Conservation (phyloP, 2,888 invertebrate species). For the Acronicta leporina region DNA sequence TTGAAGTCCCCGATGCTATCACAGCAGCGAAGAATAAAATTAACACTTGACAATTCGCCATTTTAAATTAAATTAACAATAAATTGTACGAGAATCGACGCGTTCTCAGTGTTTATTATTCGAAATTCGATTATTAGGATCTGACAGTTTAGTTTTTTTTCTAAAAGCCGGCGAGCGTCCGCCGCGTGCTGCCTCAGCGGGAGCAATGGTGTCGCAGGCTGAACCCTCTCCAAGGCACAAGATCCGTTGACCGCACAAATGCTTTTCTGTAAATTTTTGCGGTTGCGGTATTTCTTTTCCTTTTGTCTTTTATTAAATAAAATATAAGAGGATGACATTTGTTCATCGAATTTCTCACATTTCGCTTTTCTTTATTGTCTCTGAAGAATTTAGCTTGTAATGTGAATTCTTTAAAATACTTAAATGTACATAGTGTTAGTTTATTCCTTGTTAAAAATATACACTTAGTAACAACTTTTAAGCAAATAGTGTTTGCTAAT, state of each 20-base stretch:
- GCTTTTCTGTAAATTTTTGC: slow-evolving; percentile 52
- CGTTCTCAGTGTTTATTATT: slow-evolving; percentile 31
- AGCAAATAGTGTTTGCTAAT: no score
- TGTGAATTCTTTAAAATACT: background rate
- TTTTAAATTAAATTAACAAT: slow-evolving; percentile 56
- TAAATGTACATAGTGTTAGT: no score
- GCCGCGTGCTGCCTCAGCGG: slow-evolving; percentile 70
- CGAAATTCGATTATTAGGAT: slow-evolving; percentile 24
- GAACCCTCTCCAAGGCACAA: slow-evolving; percentile 64
- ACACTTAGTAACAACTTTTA: no score
- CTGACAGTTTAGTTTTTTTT: slow-evolving; percentile 42
- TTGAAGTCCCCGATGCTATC: slow-evolving; percentile 73
- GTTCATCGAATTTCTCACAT: slow-evolving; percentile 9
- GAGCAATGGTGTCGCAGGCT: slow-evolving; percentile 70
- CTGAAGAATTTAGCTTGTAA: slow-evolving; percentile 4
- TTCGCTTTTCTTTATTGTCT: slow-evolving; percentile 43
- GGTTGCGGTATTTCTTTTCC: slow-evolving; percentile 43
- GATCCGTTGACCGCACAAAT: slow-evolving; percentile 66
- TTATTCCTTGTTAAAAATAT: no score
- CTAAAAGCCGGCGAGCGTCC: slow-evolving; percentile 65
- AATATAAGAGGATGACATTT: slow-evolving; percentile 21
- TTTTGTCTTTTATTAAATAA: slow-evolving; percentile 26
- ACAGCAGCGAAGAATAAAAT: slow-evolving; percentile 72
- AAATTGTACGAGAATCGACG: slow-evolving; percentile 6
- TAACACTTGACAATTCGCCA: slow-evolving; percentile 75